Percentiles rank a stretch among this genome's conserved stretches.
Evolutionary conservation across 2,888 invertebrate species (phyloP).

Genomic region (Melipona bicolor): DNA sequence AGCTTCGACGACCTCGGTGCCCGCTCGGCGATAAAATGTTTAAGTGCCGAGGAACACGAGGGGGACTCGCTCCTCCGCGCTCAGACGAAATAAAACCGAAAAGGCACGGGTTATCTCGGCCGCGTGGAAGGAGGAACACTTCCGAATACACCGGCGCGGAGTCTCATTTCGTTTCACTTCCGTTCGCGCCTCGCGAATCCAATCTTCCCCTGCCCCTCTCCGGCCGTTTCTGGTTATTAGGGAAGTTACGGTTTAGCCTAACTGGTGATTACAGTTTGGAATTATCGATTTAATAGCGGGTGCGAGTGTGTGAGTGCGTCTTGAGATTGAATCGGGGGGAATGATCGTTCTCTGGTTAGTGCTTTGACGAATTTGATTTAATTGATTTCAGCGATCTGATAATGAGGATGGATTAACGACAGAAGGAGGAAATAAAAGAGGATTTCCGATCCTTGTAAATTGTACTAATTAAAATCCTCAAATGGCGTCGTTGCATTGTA

Average conservation of each 20-base stretch:
- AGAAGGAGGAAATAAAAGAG: too few species aligned
- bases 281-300: neutral
- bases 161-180: constrained; percentile 22
- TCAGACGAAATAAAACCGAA: constrained; percentile 26
- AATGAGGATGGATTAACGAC: too few species aligned
- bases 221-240: neutral
- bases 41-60: constrained; percentile 40
- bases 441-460: too few species aligned
- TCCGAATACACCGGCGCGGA: neutral
- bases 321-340: too few species aligned
- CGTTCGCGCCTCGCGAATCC: neutral
- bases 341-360: too few species aligned
- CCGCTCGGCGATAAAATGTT: constrained; percentile 44
- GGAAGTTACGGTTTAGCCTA: neutral
- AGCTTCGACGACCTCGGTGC: constrained; percentile 7
- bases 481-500: too few species aligned
- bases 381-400: too few species aligned
- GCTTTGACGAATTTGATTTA: too few species aligned
- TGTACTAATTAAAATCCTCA: too few species aligned
- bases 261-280: neutral
- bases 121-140: too few species aligned
- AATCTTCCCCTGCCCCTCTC: neutral
- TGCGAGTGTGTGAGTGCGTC: too few species aligned
- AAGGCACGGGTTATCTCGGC: too few species aligned
- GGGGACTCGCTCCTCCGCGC: neutral